Percentiles rank a stretch among this genome's conserved stretches.
Conservation (phyloP, 92 coral and sea anemone genomes). For the Ricordea florida region DNA sequence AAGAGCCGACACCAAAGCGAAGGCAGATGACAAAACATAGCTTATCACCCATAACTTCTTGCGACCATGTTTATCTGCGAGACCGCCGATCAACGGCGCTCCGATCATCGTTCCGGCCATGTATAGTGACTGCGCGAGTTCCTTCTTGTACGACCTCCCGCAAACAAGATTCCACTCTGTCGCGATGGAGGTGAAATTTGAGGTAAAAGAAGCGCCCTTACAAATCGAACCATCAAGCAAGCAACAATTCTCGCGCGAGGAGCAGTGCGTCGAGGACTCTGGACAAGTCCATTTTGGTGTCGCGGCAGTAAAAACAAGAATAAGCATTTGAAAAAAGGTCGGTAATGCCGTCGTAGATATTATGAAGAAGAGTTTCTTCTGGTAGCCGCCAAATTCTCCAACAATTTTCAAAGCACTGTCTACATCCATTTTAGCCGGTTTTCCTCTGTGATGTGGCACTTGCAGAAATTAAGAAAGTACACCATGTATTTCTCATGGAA, state of each 20-base stretch:
- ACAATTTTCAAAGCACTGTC: conserved; percentile 68
- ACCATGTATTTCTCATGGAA: too few relatives aligned
- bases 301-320: conserved; percentile 83
- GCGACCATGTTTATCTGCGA: conserved; percentile 83
- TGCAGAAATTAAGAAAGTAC: neutral
- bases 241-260: conserved; percentile 38
- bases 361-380: conserved; percentile 55
- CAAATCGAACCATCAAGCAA: conserved; percentile 55
- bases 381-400: conserved; percentile 90
- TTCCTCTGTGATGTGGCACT: neutral
- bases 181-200: conserved; percentile 87
- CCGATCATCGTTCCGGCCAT: conserved; percentile 87
- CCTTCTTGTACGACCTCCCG: conserved; percentile 74
- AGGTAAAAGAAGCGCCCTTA: conserved; percentile 46
- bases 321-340: conserved; percentile 68
- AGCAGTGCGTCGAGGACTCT: neutral
- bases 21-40: conserved; percentile 25
- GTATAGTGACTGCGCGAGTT: conserved; percentile 79
- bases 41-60: conserved; percentile 59
- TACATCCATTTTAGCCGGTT: conserved; percentile 58
- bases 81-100: conserved; percentile 63
- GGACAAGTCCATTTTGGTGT: conserved; percentile 87
- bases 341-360: conserved; percentile 62
- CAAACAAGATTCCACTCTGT: conserved; percentile 92
- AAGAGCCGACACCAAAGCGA: conserved; percentile 73